Base-by-base conservation (phyloP, 2,797 vertebrate species). In the Paramormyrops hopkinsi region DNA sequence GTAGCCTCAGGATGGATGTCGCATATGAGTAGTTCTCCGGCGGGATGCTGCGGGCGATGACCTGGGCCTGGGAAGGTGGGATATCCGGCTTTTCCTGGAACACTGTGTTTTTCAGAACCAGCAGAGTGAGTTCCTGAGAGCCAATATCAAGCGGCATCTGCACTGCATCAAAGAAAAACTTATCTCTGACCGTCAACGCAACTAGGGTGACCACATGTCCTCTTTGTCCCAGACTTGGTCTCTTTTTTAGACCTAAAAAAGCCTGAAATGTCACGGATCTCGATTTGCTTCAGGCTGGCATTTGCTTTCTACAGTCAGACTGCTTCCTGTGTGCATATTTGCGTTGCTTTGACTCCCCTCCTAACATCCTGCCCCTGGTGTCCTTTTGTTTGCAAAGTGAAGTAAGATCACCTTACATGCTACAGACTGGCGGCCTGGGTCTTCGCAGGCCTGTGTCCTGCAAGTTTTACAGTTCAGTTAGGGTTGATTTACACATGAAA, bases 41-140 rank as follows among this genome's bases (percentile, higher is more conserved):
- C 0, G 92, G 88, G 88, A 94, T 92, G 54, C 91, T 95, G 89
- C 95, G 95, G 89, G 97, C 95, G 59, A 94, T 93, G 62, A 96
- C 97, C 93, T 99, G 97, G 33, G 99, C 96, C 93, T 94, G 96
- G 51, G 96, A 97, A 0, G 99, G 98, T 6, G 99, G 97, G 84
- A 96, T 37, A 0, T 90, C 95, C 0, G 99, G 99, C 92, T 94
- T 97, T 90, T 99, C 97, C 94, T 97, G 96, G 94, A 99, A 99
- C 12, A 98, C 98, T 99, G 90, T 37, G 92, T 44, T 88, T 91
- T 19, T 73, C 69, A 73, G 93, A 46, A 92, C 76, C 91, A 7
- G 91, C 11, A 91, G 65, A 91, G 37, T 73, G 69, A 73, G 69
- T 82, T 79, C 73, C 73, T 19, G 17, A 79, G 73, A 79, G 14